These are phyloP conservation scores for crab-eating macaque (Macaca fascicularis) DNA, from an alignment of 2,113 vertebrate genomes.

Conservation along the genomic window DNA sequence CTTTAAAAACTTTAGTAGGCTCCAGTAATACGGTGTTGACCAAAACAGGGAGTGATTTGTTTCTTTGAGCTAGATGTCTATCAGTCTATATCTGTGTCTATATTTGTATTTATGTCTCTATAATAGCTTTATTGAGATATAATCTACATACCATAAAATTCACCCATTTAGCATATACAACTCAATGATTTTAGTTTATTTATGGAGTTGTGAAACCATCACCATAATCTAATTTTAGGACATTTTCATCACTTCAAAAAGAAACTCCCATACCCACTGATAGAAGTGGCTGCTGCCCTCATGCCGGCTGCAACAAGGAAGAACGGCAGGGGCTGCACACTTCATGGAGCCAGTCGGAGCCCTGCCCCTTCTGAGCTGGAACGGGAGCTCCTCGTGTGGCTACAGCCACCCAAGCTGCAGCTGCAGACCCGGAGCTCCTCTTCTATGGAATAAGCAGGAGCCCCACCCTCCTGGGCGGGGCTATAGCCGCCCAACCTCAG, in stretches of 20 bases:
- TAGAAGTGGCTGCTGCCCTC: no score
- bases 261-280: not conserved
- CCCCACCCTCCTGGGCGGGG: no score
- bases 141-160: not conserved
- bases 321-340: no score
- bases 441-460: no score
- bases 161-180: not conserved
- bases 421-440: no score
- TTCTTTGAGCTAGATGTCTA: not conserved
- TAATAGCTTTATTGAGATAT: not conserved
- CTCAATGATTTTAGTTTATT: not conserved
- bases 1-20: not conserved
- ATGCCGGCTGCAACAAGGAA: no score
- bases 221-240: not conserved
- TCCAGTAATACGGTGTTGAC: not conserved
- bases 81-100: not conserved
- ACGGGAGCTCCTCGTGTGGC: no score
- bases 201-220: not conserved
- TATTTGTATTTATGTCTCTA: not conserved
- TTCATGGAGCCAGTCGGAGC: no score
- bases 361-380: no score
- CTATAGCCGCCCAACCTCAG: no score
- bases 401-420: no score
- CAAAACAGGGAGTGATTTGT: not conserved
- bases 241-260: not conserved